phyloP scores from a whole-genome alignment of 2,797 vertebrate genomes.

The Aphelocoma californica region DNA sequence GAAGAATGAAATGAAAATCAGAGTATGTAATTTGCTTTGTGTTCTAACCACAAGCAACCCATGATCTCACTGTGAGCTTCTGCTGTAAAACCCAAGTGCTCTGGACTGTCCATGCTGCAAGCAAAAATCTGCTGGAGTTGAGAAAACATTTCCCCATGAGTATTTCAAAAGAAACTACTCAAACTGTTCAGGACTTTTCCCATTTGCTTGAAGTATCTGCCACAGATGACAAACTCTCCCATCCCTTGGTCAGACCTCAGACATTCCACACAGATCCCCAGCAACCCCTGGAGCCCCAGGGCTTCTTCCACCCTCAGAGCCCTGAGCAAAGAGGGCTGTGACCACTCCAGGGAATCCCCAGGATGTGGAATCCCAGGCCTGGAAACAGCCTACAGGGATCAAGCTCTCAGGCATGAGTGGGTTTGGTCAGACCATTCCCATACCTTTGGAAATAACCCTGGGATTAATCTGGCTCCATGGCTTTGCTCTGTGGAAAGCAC shows the following conservation, averaged over 20 bases:
- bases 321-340: fast-evolving
- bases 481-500: neutral
- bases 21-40: neutral
- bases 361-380: neutral
- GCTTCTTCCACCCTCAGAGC: neutral
- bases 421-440: neutral
- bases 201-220: neutral
- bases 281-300: neutral
- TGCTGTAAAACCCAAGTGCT: neutral
- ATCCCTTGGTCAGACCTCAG: neutral
- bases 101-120: neutral
- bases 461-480: neutral
- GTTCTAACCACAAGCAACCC: neutral
- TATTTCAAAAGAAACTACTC: neutral
- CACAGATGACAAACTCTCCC: neutral
- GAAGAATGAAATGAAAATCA: neutral
- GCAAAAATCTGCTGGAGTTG: neutral
- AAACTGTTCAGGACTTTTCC: neutral
- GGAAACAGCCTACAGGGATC: neutral
- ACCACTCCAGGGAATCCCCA: neutral
- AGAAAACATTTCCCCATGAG: neutral
- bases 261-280: neutral
- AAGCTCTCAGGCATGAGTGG: neutral
- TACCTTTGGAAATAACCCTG: neutral
- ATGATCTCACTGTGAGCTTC: neutral